Conservation (phyloP, 2,797 vertebrate genomes). For the Pelochelys cantorii region DNA sequence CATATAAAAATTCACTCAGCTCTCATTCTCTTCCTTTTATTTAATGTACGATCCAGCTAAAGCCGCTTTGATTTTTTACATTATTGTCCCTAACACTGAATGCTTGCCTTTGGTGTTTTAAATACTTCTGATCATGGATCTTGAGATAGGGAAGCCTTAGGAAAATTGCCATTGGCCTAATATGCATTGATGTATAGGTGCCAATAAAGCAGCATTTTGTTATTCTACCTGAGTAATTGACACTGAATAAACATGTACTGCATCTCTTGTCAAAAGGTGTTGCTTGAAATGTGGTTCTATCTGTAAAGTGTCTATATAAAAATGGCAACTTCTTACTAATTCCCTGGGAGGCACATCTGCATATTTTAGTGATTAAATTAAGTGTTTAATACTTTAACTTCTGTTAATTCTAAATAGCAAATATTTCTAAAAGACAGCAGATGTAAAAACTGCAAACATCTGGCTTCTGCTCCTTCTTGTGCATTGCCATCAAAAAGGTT, state of each 20-base stretch:
- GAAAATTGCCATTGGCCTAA: conserved; percentile 59
- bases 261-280: conserved; percentile 38
- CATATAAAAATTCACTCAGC: conserved; percentile 82
- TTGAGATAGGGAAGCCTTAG: conserved; percentile 46
- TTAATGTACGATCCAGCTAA: conserved; percentile 79
- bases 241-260: conserved; percentile 57
- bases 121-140: conserved; percentile 63
- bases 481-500: conserved; percentile 32
- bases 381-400: conserved; percentile 73
- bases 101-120: conserved; percentile 72
- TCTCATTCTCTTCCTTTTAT: conserved; percentile 81
- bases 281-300: conserved; percentile 11
- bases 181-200: conserved; percentile 30
- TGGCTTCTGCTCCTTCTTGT: conserved; percentile 36
- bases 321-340: conserved; percentile 35
- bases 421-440: conserved; percentile 47
- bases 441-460: conserved; percentile 30
- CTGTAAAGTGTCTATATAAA: conserved; percentile 32
- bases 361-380: conserved; percentile 59
- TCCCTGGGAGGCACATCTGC: conserved; percentile 45
- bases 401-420: conserved; percentile 61
- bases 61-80: conserved; percentile 76
- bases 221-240: conserved; percentile 24
- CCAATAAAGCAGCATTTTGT: conserved; percentile 28
- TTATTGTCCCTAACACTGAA: conserved; percentile 70